Base-by-base conservation (phyloP, 2,888 invertebrate species). In the Cyclophora albipunctata region DNA sequence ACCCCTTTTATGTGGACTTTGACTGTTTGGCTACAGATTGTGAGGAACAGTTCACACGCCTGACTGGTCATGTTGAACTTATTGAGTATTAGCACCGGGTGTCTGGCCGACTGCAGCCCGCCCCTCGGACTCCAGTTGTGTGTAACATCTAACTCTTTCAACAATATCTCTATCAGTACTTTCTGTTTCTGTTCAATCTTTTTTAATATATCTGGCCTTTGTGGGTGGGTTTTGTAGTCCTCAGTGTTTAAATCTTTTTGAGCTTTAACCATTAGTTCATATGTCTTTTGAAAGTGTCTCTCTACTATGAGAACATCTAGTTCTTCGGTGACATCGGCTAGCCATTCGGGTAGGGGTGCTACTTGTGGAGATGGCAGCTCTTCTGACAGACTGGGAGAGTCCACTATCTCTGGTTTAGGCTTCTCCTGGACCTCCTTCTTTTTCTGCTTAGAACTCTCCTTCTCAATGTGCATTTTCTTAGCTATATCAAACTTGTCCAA, bases 281-380 rank as follows among this genome's bases (percentile, higher is more conserved):
- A 94, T 1, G 98, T 97, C 71, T 96, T 96, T 77, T 98, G 96
- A 73, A 98, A 98, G 80, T 98, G 96, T 64, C 98, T 91, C 81
- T 98, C 97, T 0, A 98, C 98, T 60, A 98, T 95, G 65, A 94
- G 92, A 7, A 98, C 97, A 87, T 99, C 98, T 49, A 99, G 87
- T 79, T 98, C 98, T 77, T 98, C 98, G 1, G 96, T 94, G 3
- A 96, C 93, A 78, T 98, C 97, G 51, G 93, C 82, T 49, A 98
- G 81, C 98, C 98, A 98, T 70, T 96, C 96, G 0, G 97, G 96
- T 45, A 90, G 58, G 3, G 79, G 73, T 35, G 78, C 60, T 42
- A 81, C 66, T 60, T 84, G 84, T 5, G 84, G 85, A 40, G 85
- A 84, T 34, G 75, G 84, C 49, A 83, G 53, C 55, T 89, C 89